Conservation (phyloP, 1,140 invertebrate genomes). For the Hyposmocoma kahamanoa region DNA sequence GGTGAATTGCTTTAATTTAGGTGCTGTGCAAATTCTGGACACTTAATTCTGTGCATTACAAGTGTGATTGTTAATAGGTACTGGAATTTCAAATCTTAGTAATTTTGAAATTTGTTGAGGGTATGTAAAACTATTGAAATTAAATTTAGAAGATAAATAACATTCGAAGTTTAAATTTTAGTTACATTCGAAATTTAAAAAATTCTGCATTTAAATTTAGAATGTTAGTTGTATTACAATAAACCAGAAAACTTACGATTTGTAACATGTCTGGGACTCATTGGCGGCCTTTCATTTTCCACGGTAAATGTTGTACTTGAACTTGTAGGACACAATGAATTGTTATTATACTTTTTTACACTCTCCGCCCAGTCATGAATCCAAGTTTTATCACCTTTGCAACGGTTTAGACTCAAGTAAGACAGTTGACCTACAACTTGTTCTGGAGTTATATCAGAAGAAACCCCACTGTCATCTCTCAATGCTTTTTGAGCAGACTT, state of each 20-base stretch:
- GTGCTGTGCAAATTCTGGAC: too few species aligned
- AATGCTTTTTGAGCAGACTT: constrained; percentile 53
- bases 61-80: too few species aligned
- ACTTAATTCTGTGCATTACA: too few species aligned
- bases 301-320: constrained; percentile 33
- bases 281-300: constrained; percentile 39
- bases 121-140: too few species aligned
- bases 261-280: constrained; percentile 43
- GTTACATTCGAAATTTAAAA: too few species aligned
- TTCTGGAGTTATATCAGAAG: constrained; percentile 42
- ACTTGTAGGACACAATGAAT: constrained; percentile 31
- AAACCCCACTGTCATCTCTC: constrained; percentile 34
- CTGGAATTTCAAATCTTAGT: too few species aligned
- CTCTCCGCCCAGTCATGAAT: constrained; percentile 72
- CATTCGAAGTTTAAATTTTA: too few species aligned
- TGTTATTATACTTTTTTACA: constrained; percentile 68
- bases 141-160: too few species aligned
- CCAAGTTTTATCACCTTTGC: constrained; percentile 71
- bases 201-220: too few species aligned
- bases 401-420: constrained; percentile 64
- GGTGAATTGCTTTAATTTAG: too few species aligned
- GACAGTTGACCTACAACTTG: constrained; percentile 62
- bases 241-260: constrained; percentile 58
- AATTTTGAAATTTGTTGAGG: too few species aligned
- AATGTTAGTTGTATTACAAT: too few species aligned